phyloP scores from a whole-genome alignment of 2,797 vertebrate genomes.

The Sarcophilus harrisii region DNA sequence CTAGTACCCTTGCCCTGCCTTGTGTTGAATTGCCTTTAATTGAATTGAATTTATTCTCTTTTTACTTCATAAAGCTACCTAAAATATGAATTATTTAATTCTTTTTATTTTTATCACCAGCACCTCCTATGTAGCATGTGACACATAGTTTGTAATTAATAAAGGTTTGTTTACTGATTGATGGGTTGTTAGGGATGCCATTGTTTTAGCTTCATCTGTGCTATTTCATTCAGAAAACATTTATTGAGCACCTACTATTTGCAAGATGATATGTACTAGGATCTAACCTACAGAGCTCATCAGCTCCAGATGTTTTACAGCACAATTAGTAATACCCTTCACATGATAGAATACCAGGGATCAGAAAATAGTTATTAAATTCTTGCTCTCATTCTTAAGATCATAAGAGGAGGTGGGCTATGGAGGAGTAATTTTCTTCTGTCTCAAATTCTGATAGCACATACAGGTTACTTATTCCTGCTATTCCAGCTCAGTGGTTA shows the following conservation, averaged over 20 bases:
- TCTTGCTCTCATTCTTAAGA: not conserved
- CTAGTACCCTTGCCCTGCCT: not conserved
- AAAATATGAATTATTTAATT: not conserved
- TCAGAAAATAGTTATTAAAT: not conserved
- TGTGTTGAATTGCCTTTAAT: not conserved
- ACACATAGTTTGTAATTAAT: not conserved
- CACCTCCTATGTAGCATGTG: not conserved
- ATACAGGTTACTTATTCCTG: not conserved
- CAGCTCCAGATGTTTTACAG: too few species aligned
- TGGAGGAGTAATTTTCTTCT: not conserved
- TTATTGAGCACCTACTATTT: not conserved
- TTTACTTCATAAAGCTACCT: not conserved
- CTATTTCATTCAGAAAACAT: not conserved
- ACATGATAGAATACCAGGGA: not conserved
- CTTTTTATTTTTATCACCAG: not conserved
- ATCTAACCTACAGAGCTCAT: not conserved
- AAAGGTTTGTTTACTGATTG: not conserved
- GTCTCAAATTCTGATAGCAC: not conserved
- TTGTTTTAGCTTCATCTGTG: not conserved
- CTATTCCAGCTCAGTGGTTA: not conserved
- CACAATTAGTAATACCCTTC: not conserved
- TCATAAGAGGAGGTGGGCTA: not conserved
- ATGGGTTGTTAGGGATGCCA: not conserved
- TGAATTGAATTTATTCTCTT: not conserved
- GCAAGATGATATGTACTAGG: not conserved